phyloP scores from a whole-genome alignment of 2,113 vertebrate species.

The Ophthalmolycus amberensis region DNA sequence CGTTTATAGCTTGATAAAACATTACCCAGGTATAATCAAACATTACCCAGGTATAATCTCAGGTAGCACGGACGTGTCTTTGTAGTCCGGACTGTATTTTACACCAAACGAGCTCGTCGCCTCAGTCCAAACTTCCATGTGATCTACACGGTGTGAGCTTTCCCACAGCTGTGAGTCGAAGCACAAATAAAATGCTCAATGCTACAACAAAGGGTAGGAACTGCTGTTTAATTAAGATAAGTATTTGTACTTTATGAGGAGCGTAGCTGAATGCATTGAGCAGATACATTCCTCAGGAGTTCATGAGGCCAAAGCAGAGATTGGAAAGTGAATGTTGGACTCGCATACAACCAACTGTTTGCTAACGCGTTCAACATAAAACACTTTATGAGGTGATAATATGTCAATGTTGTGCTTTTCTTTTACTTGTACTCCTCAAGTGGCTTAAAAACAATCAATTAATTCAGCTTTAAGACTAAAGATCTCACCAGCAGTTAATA shows the following conservation, averaged over 20 bases:
- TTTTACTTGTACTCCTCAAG: neutral
- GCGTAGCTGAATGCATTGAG: neutral
- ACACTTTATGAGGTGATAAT: neutral
- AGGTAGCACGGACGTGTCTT: conserved; percentile 60
- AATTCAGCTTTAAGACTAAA: neutral
- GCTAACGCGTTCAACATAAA: neutral
- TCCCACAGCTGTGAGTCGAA: conserved; percentile 8
- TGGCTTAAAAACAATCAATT: neutral
- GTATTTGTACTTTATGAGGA: neutral
- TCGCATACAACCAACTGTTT: neutral
- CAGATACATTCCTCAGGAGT: neutral
- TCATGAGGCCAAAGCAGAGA: neutral
- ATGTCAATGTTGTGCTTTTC: neutral
- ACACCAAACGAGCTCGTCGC: conserved; percentile 64
- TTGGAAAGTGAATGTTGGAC: neutral
- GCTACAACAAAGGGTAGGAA: neutral
- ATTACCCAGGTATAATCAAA: conserved; percentile 71
- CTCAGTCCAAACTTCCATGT: conserved; percentile 39
- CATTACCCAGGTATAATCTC: conserved; percentile 72
- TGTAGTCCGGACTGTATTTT: conserved; percentile 57
- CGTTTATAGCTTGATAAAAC: conserved; percentile 70
- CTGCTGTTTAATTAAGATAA: neutral
- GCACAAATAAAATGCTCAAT: neutral
- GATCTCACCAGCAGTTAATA: neutral
- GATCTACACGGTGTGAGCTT: conserved; percentile 23